A percentile compares a stretch with the other conserved stretches of the same genome.
These are phyloP conservation scores for Oryzias curvinotus DNA, from an alignment of 2,113 vertebrate species.

Conservation along the genomic window DNA sequence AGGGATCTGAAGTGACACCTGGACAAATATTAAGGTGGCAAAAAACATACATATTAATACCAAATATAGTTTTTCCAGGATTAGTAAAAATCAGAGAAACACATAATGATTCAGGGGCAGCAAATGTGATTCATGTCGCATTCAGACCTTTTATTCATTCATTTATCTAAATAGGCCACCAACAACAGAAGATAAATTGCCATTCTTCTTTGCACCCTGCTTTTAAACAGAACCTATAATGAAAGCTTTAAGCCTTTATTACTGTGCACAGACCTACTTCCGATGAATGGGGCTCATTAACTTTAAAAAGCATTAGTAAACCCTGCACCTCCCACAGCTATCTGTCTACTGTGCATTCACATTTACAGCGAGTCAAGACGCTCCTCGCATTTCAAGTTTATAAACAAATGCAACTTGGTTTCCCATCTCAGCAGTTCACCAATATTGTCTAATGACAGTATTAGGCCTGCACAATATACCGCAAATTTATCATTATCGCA, in stretches of 20 bases:
- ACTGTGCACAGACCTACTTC: constrained; percentile 24
- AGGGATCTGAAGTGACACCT: not conserved
- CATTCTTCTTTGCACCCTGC: constrained; percentile 35
- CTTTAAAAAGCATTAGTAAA: constrained; percentile 49
- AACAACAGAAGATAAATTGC: constrained; percentile 44
- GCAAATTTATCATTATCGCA: too few relatives aligned
- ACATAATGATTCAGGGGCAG: constrained; percentile 27
- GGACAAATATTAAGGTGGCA: not conserved
- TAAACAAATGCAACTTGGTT: not conserved
- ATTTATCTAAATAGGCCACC: constrained; percentile 49
- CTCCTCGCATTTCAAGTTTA: constrained; percentile 3
- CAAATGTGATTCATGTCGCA: constrained; percentile 49
- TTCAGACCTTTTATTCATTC: constrained; percentile 41
- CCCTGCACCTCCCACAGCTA: constrained; percentile 35
- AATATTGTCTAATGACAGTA: not conserved
- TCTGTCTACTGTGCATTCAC: constrained; percentile 37
- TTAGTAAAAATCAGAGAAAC: constrained; percentile 5
- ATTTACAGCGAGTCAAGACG: constrained; percentile 30
- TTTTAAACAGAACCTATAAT: constrained; percentile 12
- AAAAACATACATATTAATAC: not conserved
- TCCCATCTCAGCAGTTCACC: not conserved
- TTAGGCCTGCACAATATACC: too few relatives aligned
- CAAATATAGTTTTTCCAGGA: not conserved
- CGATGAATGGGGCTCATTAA: constrained; percentile 74
- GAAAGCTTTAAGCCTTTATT: constrained; percentile 18